These are phyloP conservation scores for Arctopsyche grandis DNA, from an alignment of 1,140 invertebrate genomes.

Conservation along the genomic window DNA sequence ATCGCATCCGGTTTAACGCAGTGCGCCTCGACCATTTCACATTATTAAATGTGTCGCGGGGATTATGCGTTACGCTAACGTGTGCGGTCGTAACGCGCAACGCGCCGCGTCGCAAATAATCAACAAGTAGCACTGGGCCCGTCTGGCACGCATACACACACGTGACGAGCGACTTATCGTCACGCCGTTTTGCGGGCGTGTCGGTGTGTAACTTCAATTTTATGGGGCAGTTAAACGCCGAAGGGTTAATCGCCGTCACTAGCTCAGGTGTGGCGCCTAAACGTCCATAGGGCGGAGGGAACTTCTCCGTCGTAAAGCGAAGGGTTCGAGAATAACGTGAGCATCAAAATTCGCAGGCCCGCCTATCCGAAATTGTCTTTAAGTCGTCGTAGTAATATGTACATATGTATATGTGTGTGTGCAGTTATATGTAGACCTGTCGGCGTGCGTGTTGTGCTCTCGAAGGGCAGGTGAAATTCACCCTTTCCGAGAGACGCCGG, in stretches of 20 bases:
- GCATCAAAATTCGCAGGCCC: background rate
- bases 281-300: background rate
- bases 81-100: no score
- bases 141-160: no score
- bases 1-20: no score
- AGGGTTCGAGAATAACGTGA: background rate
- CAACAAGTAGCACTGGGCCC: background rate
- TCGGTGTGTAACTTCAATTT: constrained; percentile 19
- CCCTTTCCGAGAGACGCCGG: no score
- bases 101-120: constrained; percentile 1
- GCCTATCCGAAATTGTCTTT: background rate
- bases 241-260: constrained; percentile 27
- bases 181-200: constrained; percentile 7
- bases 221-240: constrained; percentile 21
- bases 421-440: background rate
- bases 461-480: no score
- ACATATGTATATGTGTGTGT: background rate
- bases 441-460: background rate
- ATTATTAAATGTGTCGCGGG: no score
- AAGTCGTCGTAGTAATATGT: background rate
- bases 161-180: background rate
- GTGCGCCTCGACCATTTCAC: no score
- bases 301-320: background rate
- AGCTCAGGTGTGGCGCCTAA: constrained; percentile 9
- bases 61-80: no score